phyloP scores from a whole-genome alignment of 2,888 invertebrate genomes.

The Entomobrya proxima region DNA sequence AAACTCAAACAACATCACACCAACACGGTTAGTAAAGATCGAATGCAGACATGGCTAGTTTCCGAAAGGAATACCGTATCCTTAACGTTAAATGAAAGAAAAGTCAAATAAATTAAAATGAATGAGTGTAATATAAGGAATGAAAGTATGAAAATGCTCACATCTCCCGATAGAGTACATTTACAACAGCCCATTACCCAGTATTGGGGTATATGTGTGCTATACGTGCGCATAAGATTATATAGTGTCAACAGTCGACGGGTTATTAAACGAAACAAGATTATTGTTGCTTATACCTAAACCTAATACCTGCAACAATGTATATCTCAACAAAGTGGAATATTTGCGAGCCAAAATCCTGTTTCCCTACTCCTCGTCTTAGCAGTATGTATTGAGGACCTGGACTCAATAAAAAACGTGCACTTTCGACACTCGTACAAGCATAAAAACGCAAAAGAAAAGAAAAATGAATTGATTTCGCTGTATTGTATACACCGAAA shows the following conservation, averaged over 20 bases:
- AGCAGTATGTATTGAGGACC: slow-evolving; percentile 54
- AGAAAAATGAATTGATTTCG: slow-evolving; percentile 24
- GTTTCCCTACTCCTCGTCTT: slow-evolving; percentile 38
- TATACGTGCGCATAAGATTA: neutral
- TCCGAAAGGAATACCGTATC: slow-evolving; percentile 43
- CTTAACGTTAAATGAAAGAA: slow-evolving; percentile 26
- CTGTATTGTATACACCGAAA: neutral
- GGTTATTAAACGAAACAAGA: slow-evolving; percentile 7
- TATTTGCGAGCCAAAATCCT: slow-evolving; percentile 49
- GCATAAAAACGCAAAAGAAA: slow-evolving; percentile 11
- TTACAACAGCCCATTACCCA: neutral
- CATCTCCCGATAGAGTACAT: neutral
- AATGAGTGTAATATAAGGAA: slow-evolving; percentile 19
- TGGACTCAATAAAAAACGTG: slow-evolving; percentile 59
- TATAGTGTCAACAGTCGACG: slow-evolving; percentile 25
- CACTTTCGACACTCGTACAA: neutral
- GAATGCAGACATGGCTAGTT: slow-evolving; percentile 8
- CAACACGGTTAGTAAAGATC: neutral
- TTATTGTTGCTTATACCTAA: no score
- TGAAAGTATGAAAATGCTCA: slow-evolving; percentile 20
- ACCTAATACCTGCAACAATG: neutral
- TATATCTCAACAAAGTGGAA: neutral
- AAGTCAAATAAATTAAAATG: slow-evolving; percentile 43
- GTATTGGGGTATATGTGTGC: no score
- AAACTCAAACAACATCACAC: neutral